A percentile compares a stretch with the other conserved stretches of the same genome.
Evolutionary conservation across 2,888 invertebrate genomes (phyloP).

Genomic region (Siphonodentalium dalli): DNA sequence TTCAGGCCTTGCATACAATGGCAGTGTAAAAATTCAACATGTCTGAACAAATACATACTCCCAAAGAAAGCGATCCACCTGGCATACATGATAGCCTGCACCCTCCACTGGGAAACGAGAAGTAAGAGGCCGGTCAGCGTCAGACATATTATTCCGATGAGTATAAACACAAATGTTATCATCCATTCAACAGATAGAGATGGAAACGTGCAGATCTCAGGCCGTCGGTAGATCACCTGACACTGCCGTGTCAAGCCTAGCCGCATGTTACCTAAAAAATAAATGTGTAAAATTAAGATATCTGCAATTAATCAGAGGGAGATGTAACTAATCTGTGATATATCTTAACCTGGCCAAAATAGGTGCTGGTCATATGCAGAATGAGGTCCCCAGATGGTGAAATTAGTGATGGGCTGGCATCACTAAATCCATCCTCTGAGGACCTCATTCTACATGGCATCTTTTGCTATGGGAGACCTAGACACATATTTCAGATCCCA

Average conservation of each 20-base stretch:
- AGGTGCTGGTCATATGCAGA: no score
- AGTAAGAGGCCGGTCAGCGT: slow-evolving; percentile 41
- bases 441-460: no score
- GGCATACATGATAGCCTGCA: slow-evolving; percentile 44
- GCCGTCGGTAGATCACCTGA: slow-evolving; percentile 40
- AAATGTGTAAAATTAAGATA: neutral
- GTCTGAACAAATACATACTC: slow-evolving; percentile 43
- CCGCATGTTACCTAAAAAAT: slow-evolving; percentile 37
- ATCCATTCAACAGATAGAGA: slow-evolving; percentile 45
- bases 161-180: slow-evolving; percentile 43
- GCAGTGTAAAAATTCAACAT: no score
- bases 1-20: no score
- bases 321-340: neutral
- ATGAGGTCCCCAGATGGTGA: no score
- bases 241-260: slow-evolving; percentile 46
- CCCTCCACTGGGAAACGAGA: slow-evolving; percentile 44
- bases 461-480: no score
- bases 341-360: no score
- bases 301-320: neutral
- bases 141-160: slow-evolving; percentile 44
- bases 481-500: no score
- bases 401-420: no score
- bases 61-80: slow-evolving; percentile 50
- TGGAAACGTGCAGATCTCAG: slow-evolving; percentile 42
- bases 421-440: no score